These are phyloP conservation scores for Oligia strigilis DNA, from an alignment of 2,888 invertebrate species.

Conservation along the genomic window DNA sequence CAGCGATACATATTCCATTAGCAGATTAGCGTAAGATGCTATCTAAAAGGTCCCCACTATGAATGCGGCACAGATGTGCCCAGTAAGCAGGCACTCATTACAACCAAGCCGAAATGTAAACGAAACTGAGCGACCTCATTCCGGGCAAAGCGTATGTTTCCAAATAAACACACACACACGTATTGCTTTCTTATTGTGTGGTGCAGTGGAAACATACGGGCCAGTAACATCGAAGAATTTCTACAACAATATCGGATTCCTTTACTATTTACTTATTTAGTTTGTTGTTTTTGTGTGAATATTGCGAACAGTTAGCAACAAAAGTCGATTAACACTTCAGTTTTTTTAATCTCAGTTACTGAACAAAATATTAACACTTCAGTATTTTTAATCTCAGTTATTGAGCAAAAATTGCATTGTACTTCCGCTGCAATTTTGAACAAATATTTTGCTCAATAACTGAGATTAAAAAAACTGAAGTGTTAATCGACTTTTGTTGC, in stretches of 20 bases:
- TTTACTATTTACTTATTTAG: background rate
- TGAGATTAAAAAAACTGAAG: too few species aligned
- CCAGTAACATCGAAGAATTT: background rate
- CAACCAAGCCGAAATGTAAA: constrained; percentile 43
- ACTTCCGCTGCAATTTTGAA: too few species aligned
- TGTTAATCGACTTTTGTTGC: too few species aligned
- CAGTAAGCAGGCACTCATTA: constrained; percentile 54
- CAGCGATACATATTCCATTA: constrained; percentile 2
- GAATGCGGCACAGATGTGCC: constrained; percentile 20
- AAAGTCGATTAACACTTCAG: too few species aligned
- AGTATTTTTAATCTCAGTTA: too few species aligned
- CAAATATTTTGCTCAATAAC: too few species aligned
- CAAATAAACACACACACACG: constrained; percentile 47
- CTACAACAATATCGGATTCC: background rate
- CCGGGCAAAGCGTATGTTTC: constrained; percentile 31
- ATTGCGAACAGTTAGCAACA: too few species aligned
- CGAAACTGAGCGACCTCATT: constrained; percentile 53
- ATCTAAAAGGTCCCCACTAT: constrained; percentile 21
- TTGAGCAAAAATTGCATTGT: too few species aligned
- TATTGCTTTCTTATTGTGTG: constrained; percentile 26
- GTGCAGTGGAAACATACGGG: constrained; percentile 2
- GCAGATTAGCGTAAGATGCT: background rate
- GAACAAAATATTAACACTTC: too few species aligned
- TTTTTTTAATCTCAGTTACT: too few species aligned
- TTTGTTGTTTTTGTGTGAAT: background rate